Percentiles rank a stretch among this genome's conserved stretches.
Evolutionary conservation across 2,888 invertebrate genomes (phyloP).

Genomic region (Conus canariensis): DNA sequence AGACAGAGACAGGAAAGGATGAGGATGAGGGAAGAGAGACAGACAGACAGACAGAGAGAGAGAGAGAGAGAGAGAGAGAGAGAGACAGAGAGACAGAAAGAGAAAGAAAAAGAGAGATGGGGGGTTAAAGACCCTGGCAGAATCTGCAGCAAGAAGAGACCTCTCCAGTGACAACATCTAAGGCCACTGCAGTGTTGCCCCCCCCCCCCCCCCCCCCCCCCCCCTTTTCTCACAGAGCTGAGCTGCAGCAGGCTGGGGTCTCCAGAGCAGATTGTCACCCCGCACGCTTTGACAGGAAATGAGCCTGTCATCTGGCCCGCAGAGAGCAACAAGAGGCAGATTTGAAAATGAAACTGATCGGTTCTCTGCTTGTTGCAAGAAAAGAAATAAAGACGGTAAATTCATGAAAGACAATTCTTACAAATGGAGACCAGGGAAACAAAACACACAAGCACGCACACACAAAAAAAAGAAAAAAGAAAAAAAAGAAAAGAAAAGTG

Average conservation of each 20-base stretch:
- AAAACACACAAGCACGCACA: background rate
- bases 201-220: too few species aligned
- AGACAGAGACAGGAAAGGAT: background rate
- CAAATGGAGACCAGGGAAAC: background rate
- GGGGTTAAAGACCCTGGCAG: too few species aligned
- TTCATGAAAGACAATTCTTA: background rate
- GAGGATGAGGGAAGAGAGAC: background rate
- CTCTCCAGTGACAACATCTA: constrained; percentile 11
- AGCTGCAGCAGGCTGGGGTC: background rate
- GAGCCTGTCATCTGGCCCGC: background rate
- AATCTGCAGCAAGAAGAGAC: background rate
- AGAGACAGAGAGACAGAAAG: background rate
- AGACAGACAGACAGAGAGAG: too few species aligned
- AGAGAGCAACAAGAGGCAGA: background rate
- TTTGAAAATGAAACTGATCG: background rate
- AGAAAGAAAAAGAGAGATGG: background rate
- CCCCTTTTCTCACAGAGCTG: background rate
- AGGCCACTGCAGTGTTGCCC: background rate
- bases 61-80: background rate
- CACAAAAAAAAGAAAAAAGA: background rate
- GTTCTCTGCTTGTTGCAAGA: background rate
- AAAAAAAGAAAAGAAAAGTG: background rate
- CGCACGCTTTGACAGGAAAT: background rate
- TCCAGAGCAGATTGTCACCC: background rate
- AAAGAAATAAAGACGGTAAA: background rate